Percentiles rank a stretch among this genome's conserved stretches.
These are phyloP conservation scores for Paedocypris micromegethes DNA, from an alignment of 2,797 vertebrate species.

Conservation along the genomic window DNA sequence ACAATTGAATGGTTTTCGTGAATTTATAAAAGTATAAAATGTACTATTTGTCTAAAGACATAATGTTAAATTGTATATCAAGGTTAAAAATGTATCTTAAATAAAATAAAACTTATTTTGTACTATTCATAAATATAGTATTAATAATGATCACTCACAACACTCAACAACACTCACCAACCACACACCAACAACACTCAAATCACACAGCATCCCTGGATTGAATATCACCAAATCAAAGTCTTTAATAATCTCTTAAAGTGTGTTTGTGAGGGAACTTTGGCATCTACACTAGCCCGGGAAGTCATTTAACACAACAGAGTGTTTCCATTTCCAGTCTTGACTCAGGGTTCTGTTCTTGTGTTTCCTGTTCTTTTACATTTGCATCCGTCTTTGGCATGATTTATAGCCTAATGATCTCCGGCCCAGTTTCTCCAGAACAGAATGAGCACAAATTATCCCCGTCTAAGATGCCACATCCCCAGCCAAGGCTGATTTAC, in stretches of 20 bases:
- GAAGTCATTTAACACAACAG: constrained; percentile 32
- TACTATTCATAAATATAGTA: no score
- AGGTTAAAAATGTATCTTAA: no score
- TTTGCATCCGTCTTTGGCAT: constrained; percentile 41
- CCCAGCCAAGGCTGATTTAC: constrained; percentile 42
- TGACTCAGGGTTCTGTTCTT: constrained; percentile 27
- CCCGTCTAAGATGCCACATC: constrained; percentile 35
- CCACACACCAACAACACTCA: not conserved
- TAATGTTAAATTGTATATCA: no score
- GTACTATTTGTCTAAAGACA: no score
- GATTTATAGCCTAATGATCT: constrained; percentile 50
- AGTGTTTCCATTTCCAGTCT: constrained; percentile 31
- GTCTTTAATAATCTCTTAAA: constrained; percentile 11
- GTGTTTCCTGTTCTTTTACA: constrained; percentile 40
- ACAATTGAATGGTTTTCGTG: no score
- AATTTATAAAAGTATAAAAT: no score
- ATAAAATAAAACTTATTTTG: no score
- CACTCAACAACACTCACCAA: not conserved
- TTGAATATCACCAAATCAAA: constrained; percentile 1
- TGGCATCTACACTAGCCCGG: constrained; percentile 10
- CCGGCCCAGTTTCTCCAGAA: constrained; percentile 47
- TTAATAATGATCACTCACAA: no score
- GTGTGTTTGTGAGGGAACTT: constrained; percentile 22
- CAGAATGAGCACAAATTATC: constrained; percentile 48
- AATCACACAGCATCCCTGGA: not conserved